Evolutionary conservation across 2,888 invertebrate species (phyloP).

Genomic region (Melinaea marsaeus): DNA sequence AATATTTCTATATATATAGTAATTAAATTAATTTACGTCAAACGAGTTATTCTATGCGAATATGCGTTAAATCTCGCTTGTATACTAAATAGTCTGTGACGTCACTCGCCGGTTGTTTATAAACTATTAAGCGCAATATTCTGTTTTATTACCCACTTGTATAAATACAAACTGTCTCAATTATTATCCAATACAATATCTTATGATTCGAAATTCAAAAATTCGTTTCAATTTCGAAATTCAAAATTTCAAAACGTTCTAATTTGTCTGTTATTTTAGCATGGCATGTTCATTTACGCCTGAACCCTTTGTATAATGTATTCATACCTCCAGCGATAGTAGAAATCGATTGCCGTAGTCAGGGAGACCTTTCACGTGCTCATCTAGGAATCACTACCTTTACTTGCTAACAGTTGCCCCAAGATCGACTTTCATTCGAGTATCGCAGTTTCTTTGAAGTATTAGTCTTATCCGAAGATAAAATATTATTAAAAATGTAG

Average conservation of each 20-base stretch:
- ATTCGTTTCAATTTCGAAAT: no score
- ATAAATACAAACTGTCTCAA: background rate
- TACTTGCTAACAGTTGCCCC: background rate
- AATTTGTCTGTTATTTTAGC: no score
- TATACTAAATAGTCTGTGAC: background rate
- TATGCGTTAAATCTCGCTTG: background rate
- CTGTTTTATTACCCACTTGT: background rate
- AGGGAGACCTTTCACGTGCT: conserved; percentile 16
- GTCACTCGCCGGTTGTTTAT: conserved; percentile 1
- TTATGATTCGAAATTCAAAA: no score
- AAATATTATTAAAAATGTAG: no score
- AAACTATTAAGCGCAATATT: background rate
- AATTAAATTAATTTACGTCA: background rate
- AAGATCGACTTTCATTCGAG: background rate
- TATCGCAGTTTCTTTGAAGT: no score
- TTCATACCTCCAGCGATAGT: background rate
- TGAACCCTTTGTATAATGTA: no score
- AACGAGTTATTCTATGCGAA: background rate
- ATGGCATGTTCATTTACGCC: no score
- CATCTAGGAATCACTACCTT: conserved; percentile 1
- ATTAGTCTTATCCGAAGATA: no score
- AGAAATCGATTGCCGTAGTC: conserved; percentile 26
- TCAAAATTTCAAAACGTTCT: no score
- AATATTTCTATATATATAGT: background rate
- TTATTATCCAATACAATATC: no score